Evolutionary conservation across 2,113 vertebrate genomes (phyloP).

Genomic region (Crotophaga sulcirostris): DNA sequence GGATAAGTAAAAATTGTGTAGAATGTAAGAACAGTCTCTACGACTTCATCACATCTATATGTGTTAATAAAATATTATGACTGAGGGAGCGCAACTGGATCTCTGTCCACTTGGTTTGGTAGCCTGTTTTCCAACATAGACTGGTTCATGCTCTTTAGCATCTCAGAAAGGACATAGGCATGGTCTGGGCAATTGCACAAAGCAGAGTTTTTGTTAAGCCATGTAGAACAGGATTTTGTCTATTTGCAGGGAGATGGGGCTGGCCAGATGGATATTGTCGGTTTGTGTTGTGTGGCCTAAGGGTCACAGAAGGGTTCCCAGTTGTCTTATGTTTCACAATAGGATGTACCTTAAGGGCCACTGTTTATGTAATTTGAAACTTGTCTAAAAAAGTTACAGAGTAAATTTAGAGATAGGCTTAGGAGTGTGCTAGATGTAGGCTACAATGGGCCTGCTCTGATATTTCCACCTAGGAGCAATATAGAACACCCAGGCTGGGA

Average conservation of each 20-base stretch:
- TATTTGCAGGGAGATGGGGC: not conserved
- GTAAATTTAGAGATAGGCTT: not conserved
- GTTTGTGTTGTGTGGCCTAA: not conserved
- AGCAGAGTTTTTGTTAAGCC: not conserved
- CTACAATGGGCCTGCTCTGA: not conserved
- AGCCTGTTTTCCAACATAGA: not conserved
- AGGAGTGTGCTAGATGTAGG: not conserved
- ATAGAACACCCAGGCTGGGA: not conserved
- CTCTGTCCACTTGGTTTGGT: not conserved
- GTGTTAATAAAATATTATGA: not conserved
- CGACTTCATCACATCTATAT: fast-evolving
- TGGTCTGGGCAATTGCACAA: not conserved
- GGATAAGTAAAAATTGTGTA: not conserved
- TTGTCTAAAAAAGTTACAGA: not conserved
- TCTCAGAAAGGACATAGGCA: not conserved
- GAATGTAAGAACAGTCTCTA: not conserved
- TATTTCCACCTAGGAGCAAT: not conserved
- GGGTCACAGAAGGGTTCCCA: conserved; percentile 12
- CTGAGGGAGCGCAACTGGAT: not conserved
- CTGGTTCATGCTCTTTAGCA: not conserved
- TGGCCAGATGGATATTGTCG: not conserved
- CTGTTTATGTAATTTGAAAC: not conserved
- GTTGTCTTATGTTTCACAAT: not conserved
- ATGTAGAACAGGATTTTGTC: not conserved
- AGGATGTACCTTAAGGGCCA: not conserved